Percentiles rank a stretch among this genome's conserved stretches.
Evolutionary conservation across 2,888 invertebrate genomes (phyloP).

Genomic region (Thereva nobilitata): DNA sequence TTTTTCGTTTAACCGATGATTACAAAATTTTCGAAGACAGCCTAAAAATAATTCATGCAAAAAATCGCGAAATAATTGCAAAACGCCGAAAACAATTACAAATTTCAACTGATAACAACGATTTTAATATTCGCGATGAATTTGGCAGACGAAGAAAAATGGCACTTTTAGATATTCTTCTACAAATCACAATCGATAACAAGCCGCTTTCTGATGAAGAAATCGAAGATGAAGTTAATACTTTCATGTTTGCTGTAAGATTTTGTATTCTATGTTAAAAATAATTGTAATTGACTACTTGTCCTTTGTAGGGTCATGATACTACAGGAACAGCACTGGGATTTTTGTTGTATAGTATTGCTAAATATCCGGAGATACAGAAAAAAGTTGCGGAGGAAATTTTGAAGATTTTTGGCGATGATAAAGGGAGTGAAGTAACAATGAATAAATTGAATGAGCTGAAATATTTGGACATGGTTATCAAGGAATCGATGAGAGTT

Average conservation of each 20-base stretch:
- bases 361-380: slow-evolving; percentile 55
- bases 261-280: background rate
- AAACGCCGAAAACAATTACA: slow-evolving; percentile 24
- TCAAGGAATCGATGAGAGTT: slow-evolving; percentile 40
- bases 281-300: background rate
- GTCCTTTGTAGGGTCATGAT: slow-evolving; percentile 52
- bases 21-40: slow-evolving; percentile 11
- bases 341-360: slow-evolving; percentile 55
- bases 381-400: slow-evolving; percentile 54
- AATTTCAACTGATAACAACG: background rate
- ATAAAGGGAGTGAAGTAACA: slow-evolving; percentile 5
- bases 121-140: slow-evolving; percentile 5
- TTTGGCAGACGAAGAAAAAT: slow-evolving; percentile 61
- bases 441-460: slow-evolving; percentile 17
- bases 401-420: slow-evolving; percentile 47
- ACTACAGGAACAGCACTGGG: slow-evolving; percentile 56
- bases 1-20: slow-evolving; percentile 25
- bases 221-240: slow-evolving; percentile 67
- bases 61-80: slow-evolving; percentile 36
- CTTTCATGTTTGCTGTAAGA: slow-evolving; percentile 65
- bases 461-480: slow-evolving; percentile 37
- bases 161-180: slow-evolving; percentile 66
- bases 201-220: slow-evolving; percentile 61
- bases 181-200: slow-evolving; percentile 62
- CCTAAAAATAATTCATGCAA: slow-evolving; percentile 24